Evolutionary conservation across 2,113 vertebrate species (phyloP), one percentile per base, ranked within the genome.

Genomic region (Eolophus roseicapilla): DNA sequence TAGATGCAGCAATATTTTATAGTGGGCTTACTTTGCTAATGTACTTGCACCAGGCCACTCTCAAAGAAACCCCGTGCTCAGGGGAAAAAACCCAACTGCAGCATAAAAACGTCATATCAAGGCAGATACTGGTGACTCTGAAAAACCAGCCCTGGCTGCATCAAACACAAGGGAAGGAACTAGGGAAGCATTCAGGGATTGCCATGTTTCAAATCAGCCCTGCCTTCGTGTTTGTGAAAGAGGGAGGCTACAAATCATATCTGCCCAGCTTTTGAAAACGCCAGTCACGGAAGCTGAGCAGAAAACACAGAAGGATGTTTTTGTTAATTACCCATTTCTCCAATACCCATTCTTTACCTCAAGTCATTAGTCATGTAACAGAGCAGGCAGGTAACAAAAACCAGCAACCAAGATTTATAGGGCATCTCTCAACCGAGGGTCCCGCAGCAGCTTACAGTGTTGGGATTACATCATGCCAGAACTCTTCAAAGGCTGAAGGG

Each of bases 11-110:
- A 46, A 70, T 95, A 92, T 97, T 97, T 97, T 97, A 95, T 52
- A 75, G 88, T 67, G 31, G 79, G 70, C 95, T 97, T 94, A 81
- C 96, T 96, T 97, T 90, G 94, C 96, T 97, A 97, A 97, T 96
- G 97, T 92, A 68, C 97, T 98, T 90, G 89, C 73, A 95, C 74
- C 79, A 10, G 68, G 79, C 90, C 82, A 29, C 92, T 88, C 88
- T 95, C 95, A 95, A 90, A 94, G 93, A 64, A 24, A 55, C 60
- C 69, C 92, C 75, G 91, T 1, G 2, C 92, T 91, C 84, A 6
- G 25, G 7, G 53, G 10, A 77, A 91, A 77, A 91, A 65, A 27
- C 14, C 57, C 63, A 78, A 93, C 76, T 7, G 49, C 90, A 92
- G 86, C 90, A 86, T 13, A 4, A 93, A 91, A 97, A 95, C 33